phyloP scores from a whole-genome alignment of 2,888 invertebrate genomes.

The Xestia xanthographa region DNA sequence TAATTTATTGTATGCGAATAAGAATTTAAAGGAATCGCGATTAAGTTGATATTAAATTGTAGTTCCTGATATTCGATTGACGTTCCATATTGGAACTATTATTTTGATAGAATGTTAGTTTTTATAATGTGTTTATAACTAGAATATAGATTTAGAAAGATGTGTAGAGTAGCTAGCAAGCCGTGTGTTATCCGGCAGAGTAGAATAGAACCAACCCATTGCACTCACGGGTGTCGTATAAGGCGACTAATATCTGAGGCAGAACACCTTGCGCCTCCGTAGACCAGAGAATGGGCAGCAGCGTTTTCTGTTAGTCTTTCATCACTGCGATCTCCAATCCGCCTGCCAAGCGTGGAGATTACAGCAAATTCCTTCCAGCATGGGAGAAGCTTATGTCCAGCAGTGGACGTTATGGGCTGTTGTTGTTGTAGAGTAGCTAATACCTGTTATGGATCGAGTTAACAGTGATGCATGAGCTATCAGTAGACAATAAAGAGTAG shows the following conservation, averaged over 20 bases:
- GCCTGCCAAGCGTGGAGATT: too few relatives aligned
- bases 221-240: too few relatives aligned
- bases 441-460: background rate
- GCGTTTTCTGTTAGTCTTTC: too few relatives aligned
- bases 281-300: too few relatives aligned
- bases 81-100: background rate
- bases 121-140: background rate
- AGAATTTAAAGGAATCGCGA: background rate
- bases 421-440: background rate
- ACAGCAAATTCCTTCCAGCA: too few relatives aligned
- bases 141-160: background rate
- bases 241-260: too few relatives aligned
- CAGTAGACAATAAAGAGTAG: background rate
- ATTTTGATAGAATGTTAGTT: background rate
- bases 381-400: too few relatives aligned
- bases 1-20: slow-evolving; percentile 37
- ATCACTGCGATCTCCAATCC: too few relatives aligned
- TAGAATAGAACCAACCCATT: too few relatives aligned
- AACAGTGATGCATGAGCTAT: background rate
- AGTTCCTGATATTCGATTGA: background rate
- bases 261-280: too few relatives aligned
- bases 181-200: too few relatives aligned
- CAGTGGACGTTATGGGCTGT: too few relatives aligned
- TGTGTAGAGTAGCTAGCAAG: background rate
- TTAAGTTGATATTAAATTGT: background rate